These are phyloP conservation scores for Pimpla rufipes DNA, from an alignment of 2,888 invertebrate species.

Conservation along the genomic window DNA sequence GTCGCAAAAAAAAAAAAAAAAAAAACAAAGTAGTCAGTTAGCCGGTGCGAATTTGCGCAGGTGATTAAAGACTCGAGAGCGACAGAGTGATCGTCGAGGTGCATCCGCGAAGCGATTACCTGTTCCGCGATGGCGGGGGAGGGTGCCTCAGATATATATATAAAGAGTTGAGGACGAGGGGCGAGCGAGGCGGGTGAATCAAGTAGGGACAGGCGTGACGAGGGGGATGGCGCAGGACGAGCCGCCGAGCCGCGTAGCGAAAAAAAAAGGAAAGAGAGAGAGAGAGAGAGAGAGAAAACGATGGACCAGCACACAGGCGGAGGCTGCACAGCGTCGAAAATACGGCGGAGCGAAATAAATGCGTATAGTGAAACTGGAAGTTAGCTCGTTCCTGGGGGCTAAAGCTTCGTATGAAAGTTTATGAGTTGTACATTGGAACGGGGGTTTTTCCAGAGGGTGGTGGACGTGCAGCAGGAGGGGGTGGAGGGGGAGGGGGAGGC, in stretches of 20 bases:
- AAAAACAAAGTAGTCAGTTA: slow-evolving; percentile 28
- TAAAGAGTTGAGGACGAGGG: slow-evolving; percentile 3
- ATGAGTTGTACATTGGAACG: slow-evolving; percentile 75
- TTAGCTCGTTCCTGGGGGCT: slow-evolving; percentile 80
- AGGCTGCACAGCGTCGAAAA: slow-evolving; percentile 22
- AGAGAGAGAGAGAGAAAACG: slow-evolving; percentile 26
- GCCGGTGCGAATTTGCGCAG: slow-evolving; percentile 61
- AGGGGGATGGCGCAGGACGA: slow-evolving; percentile 21
- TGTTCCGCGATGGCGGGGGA: slow-evolving; percentile 49
- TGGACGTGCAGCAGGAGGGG: slow-evolving; percentile 69
- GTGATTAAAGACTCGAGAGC: slow-evolving; percentile 69
- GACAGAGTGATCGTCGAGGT: slow-evolving; percentile 62
- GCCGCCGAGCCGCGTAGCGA: slow-evolving; percentile 20
- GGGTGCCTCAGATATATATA: background rate
- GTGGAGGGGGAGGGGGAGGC: too few species aligned
- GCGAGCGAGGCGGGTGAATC: background rate
- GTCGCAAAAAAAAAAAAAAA: slow-evolving; percentile 31
- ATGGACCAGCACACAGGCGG: background rate
- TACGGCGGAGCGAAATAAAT: slow-evolving; percentile 63
- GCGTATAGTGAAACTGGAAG: slow-evolving; percentile 80
- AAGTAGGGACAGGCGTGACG: slow-evolving; percentile 57
- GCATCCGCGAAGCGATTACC: slow-evolving; percentile 68
- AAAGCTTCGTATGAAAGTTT: slow-evolving; percentile 83
- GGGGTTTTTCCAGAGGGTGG: slow-evolving; percentile 75
- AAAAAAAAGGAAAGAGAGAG: slow-evolving; percentile 24